Evolutionary conservation across 2,797 vertebrate genomes (phyloP), one percentile per base, ranked within the genome.

Genomic region (Zenarchopterus dispar): DNA sequence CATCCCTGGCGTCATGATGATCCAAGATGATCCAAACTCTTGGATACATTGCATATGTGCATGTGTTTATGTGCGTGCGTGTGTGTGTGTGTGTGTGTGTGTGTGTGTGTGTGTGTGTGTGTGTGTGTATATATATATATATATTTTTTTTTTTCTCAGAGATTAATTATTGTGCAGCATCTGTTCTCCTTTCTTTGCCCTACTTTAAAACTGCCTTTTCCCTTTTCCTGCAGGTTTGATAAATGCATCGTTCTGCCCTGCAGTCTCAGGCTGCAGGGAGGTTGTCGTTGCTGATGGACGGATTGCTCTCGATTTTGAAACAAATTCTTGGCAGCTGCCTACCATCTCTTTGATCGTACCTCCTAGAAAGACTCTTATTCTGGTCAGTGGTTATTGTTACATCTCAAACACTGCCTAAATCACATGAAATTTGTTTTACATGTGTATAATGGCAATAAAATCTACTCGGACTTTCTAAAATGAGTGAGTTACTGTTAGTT

Each of bases 161-260:
- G 31, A 59, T 4, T 24, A 47, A 65, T 70, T 51, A 24, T 33
- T 57, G 10, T 50, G 15, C 19, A 2, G 22, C 17, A 43, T 61
- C 10, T 63, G 52, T 56, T 46, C 26, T 41, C 18, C 24, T 19
- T 0, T 58, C n/a, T 64, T 45, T 36, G 2, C 11, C 24, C 18
- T 44, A 70, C 36, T 39, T 31, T 28, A 42, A 62, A 61, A 52
- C 33, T 36, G 8, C 10, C 15, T 45, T 66, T 44, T 66, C 23
- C 10, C 15, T 45, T 66, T 44, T 66, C 23, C 56, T 67, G 9
- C 80, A 98, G 97, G 96, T 60, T 81, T 85, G 41, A 88, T 96
- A 73, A 95, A 54, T 21, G 95, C 95, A 49, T 93, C 93, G 0
- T 98, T 96, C 88, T 98, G 97, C 77, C 97, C 96, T 8, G 93